A percentile compares a stretch with the other conserved stretches of the same genome.
These are phyloP conservation scores for Lycaena phlaeas DNA, from an alignment of 2,888 invertebrate species.

Conservation along the genomic window DNA sequence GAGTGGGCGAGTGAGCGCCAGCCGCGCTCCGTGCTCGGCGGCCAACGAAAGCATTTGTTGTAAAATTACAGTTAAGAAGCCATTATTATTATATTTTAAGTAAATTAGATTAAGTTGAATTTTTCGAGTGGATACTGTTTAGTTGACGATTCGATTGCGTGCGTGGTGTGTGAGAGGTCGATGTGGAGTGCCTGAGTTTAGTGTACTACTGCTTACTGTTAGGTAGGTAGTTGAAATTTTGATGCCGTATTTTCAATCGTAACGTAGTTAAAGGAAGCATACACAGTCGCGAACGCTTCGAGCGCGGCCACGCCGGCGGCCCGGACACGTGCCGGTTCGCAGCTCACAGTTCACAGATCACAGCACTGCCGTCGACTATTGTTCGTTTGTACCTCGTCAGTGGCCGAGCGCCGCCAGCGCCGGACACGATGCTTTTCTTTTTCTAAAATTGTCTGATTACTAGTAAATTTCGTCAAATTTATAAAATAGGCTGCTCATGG, in stretches of 20 bases:
- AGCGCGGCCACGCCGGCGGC: constrained; percentile 17
- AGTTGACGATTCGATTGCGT: constrained; percentile 65
- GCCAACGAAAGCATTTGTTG: constrained; percentile 70
- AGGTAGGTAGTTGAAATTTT: constrained; percentile 73
- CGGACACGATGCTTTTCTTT: constrained; percentile 60
- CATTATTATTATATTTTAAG: constrained; percentile 71
- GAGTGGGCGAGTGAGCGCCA: constrained; percentile 31
- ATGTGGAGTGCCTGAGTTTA: constrained; percentile 69
- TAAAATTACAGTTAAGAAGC: constrained; percentile 69
- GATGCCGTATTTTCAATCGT: constrained; percentile 68
- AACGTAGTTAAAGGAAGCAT: constrained; percentile 64
- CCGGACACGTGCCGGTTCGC: constrained; percentile 7
- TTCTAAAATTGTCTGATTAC: constrained; percentile 61
- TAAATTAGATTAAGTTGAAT: constrained; percentile 68
- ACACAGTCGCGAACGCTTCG: constrained; percentile 55
- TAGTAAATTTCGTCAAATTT: constrained; percentile 68
- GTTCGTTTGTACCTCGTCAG: constrained; percentile 14
- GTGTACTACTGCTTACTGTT: constrained; percentile 72
- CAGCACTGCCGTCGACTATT: constrained; percentile 32
- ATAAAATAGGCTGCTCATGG: constrained; percentile 72
- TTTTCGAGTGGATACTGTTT: constrained; percentile 68
- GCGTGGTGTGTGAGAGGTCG: constrained; percentile 66
- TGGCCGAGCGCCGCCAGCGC: constrained; percentile 15
- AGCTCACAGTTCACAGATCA: constrained; percentile 8
- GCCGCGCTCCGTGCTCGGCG: constrained; percentile 57